Evolutionary conservation across 2,113 vertebrate genomes (phyloP).

Genomic region (Oceanodroma tethys): DNA sequence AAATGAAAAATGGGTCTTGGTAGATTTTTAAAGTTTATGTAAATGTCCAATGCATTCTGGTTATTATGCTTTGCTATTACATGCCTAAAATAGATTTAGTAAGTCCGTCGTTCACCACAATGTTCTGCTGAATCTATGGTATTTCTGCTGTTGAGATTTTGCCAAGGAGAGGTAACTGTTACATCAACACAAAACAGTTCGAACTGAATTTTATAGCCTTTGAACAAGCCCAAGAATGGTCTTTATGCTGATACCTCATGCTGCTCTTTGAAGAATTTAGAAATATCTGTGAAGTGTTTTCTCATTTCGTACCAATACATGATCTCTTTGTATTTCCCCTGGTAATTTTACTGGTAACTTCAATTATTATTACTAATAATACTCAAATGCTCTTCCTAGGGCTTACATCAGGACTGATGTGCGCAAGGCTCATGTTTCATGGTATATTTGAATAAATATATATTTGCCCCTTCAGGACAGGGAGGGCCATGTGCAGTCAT

Average conservation of each 20-base stretch:
- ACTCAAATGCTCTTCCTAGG: neutral
- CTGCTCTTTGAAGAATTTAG: neutral
- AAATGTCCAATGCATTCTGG: neutral
- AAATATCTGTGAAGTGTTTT: neutral
- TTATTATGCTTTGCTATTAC: neutral
- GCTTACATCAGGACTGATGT: neutral
- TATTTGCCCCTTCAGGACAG: neutral
- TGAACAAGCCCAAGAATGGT: neutral
- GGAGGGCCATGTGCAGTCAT: neutral
- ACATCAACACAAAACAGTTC: neutral
- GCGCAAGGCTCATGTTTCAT: neutral
- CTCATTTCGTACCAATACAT: neutral
- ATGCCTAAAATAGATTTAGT: neutral
- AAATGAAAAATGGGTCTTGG: neutral
- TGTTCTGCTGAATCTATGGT: neutral
- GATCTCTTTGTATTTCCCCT: neutral
- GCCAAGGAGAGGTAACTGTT: neutral
- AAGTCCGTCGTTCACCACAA: neutral
- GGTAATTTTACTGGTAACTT: neutral
- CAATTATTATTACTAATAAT: neutral
- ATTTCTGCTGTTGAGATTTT: neutral
- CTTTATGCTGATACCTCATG: neutral
- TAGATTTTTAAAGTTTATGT: neutral
- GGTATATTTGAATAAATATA: rapidly evolving
- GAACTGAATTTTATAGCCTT: neutral